phyloP scores from a whole-genome alignment of 30 jellyfish, hydroid and myxozoan species.

The Aurelia aurita region DNA sequence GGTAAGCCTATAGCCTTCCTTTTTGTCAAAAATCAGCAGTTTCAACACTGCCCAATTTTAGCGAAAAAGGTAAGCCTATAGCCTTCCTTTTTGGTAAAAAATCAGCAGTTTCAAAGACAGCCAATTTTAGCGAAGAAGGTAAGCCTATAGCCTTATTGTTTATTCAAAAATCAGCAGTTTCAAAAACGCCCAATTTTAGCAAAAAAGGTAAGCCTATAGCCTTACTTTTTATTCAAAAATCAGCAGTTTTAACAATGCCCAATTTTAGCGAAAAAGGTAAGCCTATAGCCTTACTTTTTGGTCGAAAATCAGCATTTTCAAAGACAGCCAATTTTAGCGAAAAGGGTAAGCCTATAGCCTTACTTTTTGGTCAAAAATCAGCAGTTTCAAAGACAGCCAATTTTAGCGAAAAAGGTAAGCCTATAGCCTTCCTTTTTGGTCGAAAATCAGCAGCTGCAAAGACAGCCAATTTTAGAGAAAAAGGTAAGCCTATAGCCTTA shows the following conservation, averaged over 20 bases:
- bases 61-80: not conserved
- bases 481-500: no score
- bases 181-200: not conserved
- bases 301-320: no score
- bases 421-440: no score
- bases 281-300: no score
- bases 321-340: no score
- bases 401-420: no score
- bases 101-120: not conserved
- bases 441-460: no score
- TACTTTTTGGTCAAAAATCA: no score
- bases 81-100: constrained; percentile 7
- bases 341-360: no score
- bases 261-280: not conserved
- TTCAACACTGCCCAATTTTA: not conserved
- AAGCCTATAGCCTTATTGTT: not conserved
- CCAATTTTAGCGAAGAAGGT: not conserved
- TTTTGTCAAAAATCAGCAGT: not conserved
- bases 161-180: not conserved
- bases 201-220: constrained; percentile 3
- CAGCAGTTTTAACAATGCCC: not conserved
- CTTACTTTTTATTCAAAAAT: not conserved
- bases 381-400: no score
- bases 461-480: no score
- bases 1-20: constrained; percentile 18